Evolutionary conservation across 2,888 invertebrate genomes (phyloP), one percentile per base, ranked within the genome.

Genomic region (Ashinkailepas kermadecensis): DNA sequence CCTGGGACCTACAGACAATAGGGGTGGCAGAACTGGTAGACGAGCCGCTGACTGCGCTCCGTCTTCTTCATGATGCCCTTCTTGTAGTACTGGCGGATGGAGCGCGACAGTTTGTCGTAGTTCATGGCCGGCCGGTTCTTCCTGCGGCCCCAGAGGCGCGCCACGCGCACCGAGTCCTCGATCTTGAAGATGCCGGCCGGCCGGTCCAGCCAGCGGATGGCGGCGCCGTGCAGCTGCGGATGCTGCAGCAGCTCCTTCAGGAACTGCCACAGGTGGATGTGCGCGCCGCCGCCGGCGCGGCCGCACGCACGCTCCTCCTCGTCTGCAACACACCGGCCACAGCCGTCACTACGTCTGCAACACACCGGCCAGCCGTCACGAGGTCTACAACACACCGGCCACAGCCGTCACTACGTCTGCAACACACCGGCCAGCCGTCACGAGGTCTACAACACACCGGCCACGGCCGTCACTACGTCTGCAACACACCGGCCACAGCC

Each of bases 61-160:
- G 99, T 99, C 89, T 99, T 99, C 91, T 97, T 97, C 95, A 98
- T 97, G 88, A 99, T 98, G 82, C 97, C 97, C 89, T 99, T 99
- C 89, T 99, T 98, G 91, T 99, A 99, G 89, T 98, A 98, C 88
- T 99, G 99, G 81, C 99, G 90, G 87, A 99, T 97, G 85, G 97
- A 98, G 82, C 99, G 92, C 84, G 97, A 97, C 80, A 99, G 90
- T 88, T 99, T 99, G 90, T 99, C 99, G 89, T 99, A 99, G 90
- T 99, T 99, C 99, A 99, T 99, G 58, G 97, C 97, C 0, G 98
- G 97, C 15, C 99, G 91, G 89, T 99, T 99, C 89, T 99, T 99
- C 84, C 99, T 91, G 86, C 95, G 93, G 83, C 99, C 99, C 99
- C 99, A 99, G 81, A 97, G 91, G 85, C 94, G 91, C n/a, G 99